Evolutionary conservation across 2,888 invertebrate species (phyloP).

Genomic region (Tetragonula carbonaria): DNA sequence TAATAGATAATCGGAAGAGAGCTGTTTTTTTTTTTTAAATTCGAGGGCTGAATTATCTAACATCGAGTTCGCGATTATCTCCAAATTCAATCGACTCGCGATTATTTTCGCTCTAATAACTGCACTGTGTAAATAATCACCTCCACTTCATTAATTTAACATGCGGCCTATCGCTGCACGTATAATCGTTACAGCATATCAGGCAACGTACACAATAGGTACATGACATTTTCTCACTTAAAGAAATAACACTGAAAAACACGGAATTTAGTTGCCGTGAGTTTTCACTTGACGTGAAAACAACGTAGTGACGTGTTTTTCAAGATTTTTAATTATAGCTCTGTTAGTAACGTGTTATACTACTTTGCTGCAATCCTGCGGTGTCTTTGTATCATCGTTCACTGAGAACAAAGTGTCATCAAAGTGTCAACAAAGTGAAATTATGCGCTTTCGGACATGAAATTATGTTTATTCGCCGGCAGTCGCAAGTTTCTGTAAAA

Average conservation of each 20-base stretch:
- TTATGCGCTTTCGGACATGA: not conserved
- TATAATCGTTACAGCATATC: slow-evolving; percentile 1
- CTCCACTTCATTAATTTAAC: slow-evolving; percentile 7
- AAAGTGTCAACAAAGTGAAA: too few relatives aligned
- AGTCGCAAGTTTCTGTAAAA: not conserved
- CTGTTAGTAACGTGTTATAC: too few relatives aligned
- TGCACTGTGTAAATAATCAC: not conserved
- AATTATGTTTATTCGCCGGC: not conserved
- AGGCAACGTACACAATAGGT: not conserved
- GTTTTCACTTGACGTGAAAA: too few relatives aligned
- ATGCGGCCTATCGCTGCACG: not conserved
- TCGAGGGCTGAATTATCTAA: not conserved
- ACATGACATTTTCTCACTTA: not conserved
- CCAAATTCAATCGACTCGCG: not conserved
- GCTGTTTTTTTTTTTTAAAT: not conserved
- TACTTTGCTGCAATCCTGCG: too few relatives aligned
- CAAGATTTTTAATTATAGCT: too few relatives aligned
- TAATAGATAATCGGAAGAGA: not conserved
- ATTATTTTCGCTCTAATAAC: slow-evolving; percentile 2
- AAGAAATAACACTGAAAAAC: not conserved
- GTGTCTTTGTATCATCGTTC: too few relatives aligned
- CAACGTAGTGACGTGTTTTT: too few relatives aligned
- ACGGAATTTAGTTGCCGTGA: not conserved
- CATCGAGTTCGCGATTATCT: not conserved
- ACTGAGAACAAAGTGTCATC: not conserved